Evolutionary conservation across 2,113 vertebrate genomes (phyloP).

Genomic region (Pycnonotus jocosus): DNA sequence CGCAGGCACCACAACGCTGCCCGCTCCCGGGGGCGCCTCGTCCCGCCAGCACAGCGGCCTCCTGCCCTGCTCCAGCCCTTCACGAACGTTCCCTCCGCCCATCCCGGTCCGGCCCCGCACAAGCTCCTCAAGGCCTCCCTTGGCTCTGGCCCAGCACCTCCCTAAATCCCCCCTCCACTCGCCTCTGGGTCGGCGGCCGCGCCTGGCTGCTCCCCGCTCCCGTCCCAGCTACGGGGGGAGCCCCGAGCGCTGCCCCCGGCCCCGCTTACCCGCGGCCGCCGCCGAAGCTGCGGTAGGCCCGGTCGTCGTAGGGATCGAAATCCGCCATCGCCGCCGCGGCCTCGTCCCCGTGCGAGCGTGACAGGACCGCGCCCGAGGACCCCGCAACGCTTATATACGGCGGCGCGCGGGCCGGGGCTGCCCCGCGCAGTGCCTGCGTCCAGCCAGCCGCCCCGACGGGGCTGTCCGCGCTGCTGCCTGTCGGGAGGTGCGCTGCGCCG

Average conservation of each 20-base stretch:
- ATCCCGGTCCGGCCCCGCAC: not conserved
- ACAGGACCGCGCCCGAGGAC: constrained; percentile 77
- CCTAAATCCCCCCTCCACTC: not conserved
- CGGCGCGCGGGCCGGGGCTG: constrained; percentile 69
- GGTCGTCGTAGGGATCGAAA: constrained; percentile 91
- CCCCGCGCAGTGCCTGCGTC: constrained; percentile 75
- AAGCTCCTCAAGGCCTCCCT: not conserved
- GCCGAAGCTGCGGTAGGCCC: constrained; percentile 93
- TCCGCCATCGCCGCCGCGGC: constrained; percentile 93
- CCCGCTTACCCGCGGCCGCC: constrained; percentile 87
- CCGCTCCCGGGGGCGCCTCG: not conserved
- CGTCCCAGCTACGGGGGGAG: not conserved
- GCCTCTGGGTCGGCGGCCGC: not conserved
- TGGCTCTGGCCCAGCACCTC: not conserved
- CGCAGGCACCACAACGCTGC: not conserved
- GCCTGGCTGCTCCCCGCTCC: not conserved
- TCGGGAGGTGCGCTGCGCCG: rapidly evolving
- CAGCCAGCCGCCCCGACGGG: not conserved
- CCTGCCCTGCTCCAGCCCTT: not conserved
- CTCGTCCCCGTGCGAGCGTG: constrained; percentile 77
- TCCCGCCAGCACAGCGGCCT: not conserved
- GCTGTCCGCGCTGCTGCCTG: constrained; percentile 8
- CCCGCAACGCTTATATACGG: constrained; percentile 56
- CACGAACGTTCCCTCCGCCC: not conserved
- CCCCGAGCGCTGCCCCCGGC: not conserved